Conservation (phyloP, 1,140 invertebrate species). For the Drosophila virilis region DNA sequence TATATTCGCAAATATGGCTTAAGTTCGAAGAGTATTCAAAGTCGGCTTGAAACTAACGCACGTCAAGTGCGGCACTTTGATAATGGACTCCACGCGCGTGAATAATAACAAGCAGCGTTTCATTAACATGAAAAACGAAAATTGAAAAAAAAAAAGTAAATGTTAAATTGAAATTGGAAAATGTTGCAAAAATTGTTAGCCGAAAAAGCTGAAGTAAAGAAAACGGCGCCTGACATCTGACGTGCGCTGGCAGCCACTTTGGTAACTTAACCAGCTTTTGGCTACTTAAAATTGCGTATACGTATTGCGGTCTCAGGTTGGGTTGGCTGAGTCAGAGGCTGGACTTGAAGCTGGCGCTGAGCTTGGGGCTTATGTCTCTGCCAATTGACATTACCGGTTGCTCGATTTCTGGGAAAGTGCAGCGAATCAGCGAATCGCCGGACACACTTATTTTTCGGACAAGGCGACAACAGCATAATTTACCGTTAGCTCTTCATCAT, state of each 20-base stretch:
- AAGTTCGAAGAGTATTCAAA: background rate
- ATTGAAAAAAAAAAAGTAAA: conserved; percentile 49
- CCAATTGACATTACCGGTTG: conserved; percentile 59
- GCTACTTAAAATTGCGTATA: conserved; percentile 68
- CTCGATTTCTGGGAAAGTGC: conserved; percentile 66
- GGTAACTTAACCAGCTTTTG: conserved; percentile 29
- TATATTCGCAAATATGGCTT: too few species aligned
- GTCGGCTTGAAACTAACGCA: background rate
- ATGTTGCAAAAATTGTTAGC: conserved; percentile 34
- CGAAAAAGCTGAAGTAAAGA: conserved; percentile 8
- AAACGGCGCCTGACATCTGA: conserved; percentile 55
- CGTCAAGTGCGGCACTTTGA: conserved; percentile 50
- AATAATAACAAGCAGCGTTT: conserved; percentile 79
- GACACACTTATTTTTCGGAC: conserved; percentile 19
- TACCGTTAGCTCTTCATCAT: conserved; percentile 74
- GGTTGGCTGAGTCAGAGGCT: background rate
- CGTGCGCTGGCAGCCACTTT: conserved; percentile 19
- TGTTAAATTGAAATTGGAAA: conserved; percentile 52
- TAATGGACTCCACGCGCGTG: conserved; percentile 77
- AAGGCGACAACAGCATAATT: conserved; percentile 73
- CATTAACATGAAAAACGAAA: conserved; percentile 74
- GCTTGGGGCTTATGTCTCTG: conserved; percentile 45
- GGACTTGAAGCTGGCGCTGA: background rate
- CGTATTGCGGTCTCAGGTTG: conserved; percentile 24
- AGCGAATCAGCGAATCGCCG: background rate